Percentiles rank a stretch among this genome's conserved stretches.
These are phyloP conservation scores for Aldabrachelys gigantea DNA, from an alignment of 2,113 vertebrate genomes.

Conservation along the genomic window DNA sequence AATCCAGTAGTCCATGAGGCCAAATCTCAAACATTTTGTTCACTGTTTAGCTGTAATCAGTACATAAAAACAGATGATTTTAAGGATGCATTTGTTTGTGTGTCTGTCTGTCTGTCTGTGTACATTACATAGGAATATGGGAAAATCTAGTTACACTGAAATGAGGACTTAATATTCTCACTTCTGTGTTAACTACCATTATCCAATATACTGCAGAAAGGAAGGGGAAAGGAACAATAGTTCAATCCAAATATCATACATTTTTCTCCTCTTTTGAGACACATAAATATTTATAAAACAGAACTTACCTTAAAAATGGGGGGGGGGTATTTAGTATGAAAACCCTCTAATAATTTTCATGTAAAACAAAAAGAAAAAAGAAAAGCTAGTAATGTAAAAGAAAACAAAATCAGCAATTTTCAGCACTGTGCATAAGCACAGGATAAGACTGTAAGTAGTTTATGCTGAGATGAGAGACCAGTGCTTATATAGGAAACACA, in stretches of 20 bases:
- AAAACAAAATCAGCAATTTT: constrained; percentile 64
- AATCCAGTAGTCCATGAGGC: constrained; percentile 34
- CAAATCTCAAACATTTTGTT: not conserved
- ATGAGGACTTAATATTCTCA: constrained; percentile 29
- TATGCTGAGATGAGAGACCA: constrained; percentile 57
- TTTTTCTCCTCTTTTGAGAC: constrained; percentile 21
- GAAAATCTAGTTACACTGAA: constrained; percentile 37
- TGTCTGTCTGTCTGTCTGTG: too few relatives aligned
- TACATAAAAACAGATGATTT: constrained; percentile 36
- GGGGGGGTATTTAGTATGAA: constrained; percentile 49
- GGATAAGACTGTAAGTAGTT: constrained; percentile 60
- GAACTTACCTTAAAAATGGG: constrained; percentile 55
- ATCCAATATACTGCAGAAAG: constrained; percentile 73
- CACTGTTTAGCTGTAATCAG: constrained; percentile 16
- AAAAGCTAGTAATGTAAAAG: constrained; percentile 24
- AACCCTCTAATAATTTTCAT: constrained; percentile 41
- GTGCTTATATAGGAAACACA: constrained; percentile 66
- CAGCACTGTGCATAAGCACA: constrained; percentile 66
- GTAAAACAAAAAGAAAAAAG: constrained; percentile 41
- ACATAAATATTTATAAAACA: constrained; percentile 63
- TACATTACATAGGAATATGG: not conserved
- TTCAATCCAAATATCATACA: constrained; percentile 63
- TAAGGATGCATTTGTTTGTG: not conserved
- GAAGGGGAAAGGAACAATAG: constrained; percentile 64
- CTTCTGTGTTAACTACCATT: constrained; percentile 63